Evolutionary conservation across 2,797 vertebrate genomes (phyloP), one percentile per base, ranked within the genome.

Genomic region (Sebastes minor): DNA sequence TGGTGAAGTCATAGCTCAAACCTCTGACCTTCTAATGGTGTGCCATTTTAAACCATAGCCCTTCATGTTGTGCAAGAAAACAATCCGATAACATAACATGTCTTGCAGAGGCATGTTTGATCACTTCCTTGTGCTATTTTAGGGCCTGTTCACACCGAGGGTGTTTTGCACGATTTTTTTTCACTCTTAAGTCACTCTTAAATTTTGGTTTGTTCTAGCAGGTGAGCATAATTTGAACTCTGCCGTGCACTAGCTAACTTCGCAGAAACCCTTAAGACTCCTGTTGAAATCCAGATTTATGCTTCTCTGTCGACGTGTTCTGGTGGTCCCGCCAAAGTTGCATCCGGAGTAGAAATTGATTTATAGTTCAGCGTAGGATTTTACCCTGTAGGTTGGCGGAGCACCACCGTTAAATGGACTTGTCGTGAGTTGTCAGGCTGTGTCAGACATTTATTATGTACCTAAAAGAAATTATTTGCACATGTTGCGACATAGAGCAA

Each of bases 231-330:
- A 71, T 76, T 55, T 46, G 20, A 69, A 46, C 22, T 64, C 22
- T 30, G 32, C 55, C n/a, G n/a, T 56, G 35, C 5, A n/a, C 27
- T 12, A 25, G 4, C 42, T 55, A 32, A 76, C 52, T 68, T 57
- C 49, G 66, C 8, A 38, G 42, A 61, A 12, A 61, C 13, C 18
- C 12, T 25, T 74, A n/a, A 80, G 78, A 57, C 49, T 78, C 76
- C 75, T 69, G 67, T 69, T 80, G 61, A 83, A 82, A 78, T 23
- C 7, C 46, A 82, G 42, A 89, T 86, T 76, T 65, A 78, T 78
- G 55, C 46, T n/a, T 38, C 32, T 55, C 16, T 69, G 70, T 83
- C 49, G 20, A 16, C 6, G 2, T 63, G 20, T 69, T 30, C 67
- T 71, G 69, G 73, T 84, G 56, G 77, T 70, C 42, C 56, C 7